Conservation (phyloP, 2,888 invertebrate species). For the Pyrgus malvae region DNA sequence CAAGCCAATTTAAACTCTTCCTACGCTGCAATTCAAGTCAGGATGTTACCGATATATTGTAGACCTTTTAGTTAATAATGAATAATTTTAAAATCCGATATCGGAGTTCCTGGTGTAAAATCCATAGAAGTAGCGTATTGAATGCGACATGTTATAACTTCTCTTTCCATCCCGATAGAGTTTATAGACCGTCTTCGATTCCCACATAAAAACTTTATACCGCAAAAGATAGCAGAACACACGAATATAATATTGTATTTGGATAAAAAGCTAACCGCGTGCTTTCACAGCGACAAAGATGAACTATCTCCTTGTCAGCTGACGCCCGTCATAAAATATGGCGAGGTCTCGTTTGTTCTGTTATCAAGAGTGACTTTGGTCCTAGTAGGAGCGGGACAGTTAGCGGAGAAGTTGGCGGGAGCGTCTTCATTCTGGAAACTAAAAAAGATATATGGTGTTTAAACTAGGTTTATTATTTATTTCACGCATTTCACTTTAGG, state of each 20-base stretch:
- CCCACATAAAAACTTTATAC: neutral
- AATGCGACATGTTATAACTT: neutral
- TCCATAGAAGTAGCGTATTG: neutral
- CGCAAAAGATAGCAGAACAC: neutral
- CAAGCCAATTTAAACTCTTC: no score
- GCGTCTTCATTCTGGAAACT: no score
- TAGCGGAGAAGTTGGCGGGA: no score
- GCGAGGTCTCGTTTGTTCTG: slow-evolving; percentile 16
- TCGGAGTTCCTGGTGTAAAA: no score
- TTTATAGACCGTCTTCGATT: neutral
- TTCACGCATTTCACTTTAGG: no score
- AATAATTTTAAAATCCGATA: no score
- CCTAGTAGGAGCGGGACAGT: neutral
- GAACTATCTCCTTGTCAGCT: slow-evolving; percentile 26
- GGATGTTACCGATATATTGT: no score
- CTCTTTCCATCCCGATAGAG: neutral
- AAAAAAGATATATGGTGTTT: no score
- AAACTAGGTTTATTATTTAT: no score
- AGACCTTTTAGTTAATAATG: no score
- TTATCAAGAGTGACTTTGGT: slow-evolving; percentile 18
- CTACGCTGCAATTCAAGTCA: no score
- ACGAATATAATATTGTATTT: slow-evolving; percentile 16
- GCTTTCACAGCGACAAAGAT: slow-evolving; percentile 14
- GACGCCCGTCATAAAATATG: slow-evolving; percentile 23
- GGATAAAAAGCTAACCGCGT: slow-evolving; percentile 18